Evolutionary conservation across 2,113 vertebrate species (phyloP).

Genomic region (Osmerus mordax): DNA sequence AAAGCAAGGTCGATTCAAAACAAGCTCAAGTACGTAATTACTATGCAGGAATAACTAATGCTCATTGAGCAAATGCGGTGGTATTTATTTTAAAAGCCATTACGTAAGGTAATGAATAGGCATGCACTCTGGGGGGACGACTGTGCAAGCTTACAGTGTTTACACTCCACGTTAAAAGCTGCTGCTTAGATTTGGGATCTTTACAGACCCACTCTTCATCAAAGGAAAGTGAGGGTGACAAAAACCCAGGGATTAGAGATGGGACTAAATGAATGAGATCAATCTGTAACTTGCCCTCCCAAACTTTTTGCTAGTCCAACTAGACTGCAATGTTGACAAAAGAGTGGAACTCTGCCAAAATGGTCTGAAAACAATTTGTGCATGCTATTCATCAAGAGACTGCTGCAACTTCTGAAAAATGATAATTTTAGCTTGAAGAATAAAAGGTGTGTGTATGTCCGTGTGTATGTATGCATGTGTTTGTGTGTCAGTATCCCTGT

Average conservation of each 20-base stretch:
- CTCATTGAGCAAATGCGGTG: conserved; percentile 33
- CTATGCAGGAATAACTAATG: conserved; percentile 49
- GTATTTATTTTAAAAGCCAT: conserved; percentile 57
- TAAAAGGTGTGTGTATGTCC: neutral
- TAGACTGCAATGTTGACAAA: no score
- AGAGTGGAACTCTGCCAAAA: no score
- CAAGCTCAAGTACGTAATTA: conserved; percentile 34
- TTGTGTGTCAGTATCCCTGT: neutral
- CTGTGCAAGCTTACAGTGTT: conserved; percentile 40
- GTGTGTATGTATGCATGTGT: conserved; percentile 2
- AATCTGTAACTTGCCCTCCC: no score
- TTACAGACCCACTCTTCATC: conserved; percentile 47
- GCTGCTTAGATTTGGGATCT: conserved; percentile 45
- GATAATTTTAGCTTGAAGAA: no score
- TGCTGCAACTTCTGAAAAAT: no score
- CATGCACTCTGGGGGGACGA: conserved; percentile 38
- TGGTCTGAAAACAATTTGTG: neutral
- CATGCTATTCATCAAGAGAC: neutral
- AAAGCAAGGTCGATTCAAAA: conserved; percentile 21
- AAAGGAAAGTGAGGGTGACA: conserved; percentile 2
- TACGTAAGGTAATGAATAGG: conserved; percentile 60
- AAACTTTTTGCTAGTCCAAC: no score
- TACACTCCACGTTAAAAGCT: conserved; percentile 45
- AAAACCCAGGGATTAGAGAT: no score
- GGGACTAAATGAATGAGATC: no score